Percentiles rank a stretch among this genome's conserved stretches.
phyloP scores from a whole-genome alignment of 1,140 invertebrate species.

The Phthorimaea operculella region DNA sequence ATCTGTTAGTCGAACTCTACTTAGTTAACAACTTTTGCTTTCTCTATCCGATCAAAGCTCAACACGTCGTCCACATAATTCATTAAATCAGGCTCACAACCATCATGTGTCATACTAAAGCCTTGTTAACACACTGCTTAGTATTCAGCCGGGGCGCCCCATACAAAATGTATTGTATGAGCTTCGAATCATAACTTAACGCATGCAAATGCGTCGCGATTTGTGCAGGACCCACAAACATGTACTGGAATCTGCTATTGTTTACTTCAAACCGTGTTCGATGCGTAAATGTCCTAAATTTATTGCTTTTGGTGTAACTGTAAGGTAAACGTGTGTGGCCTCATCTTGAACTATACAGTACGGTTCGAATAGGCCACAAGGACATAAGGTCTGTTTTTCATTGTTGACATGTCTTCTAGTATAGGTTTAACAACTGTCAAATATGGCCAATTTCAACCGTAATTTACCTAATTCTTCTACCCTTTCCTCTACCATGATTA shows the following conservation, averaged over 20 bases:
- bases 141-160: constrained; percentile 18
- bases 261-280: constrained; percentile 12
- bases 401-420: too few species aligned
- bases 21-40: too few species aligned
- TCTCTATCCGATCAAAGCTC: too few species aligned
- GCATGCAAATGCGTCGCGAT: constrained; percentile 42
- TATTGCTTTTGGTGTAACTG: background rate
- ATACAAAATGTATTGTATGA: constrained; percentile 49
- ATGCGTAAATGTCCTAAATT: background rate
- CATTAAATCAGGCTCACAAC: too few species aligned
- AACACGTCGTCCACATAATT: too few species aligned
- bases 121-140: background rate
- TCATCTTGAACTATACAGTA: background rate
- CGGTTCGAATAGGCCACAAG: too few species aligned
- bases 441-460: too few species aligned
- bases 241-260: constrained; percentile 29
- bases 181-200: constrained; percentile 51
- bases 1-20: too few species aligned
- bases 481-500: too few species aligned
- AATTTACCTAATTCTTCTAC: too few species aligned
- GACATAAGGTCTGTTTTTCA: too few species aligned
- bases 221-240: constrained; percentile 22
- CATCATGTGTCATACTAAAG: constrained; percentile 17
- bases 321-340: background rate
- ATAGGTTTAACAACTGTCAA: too few species aligned